Percentiles rank a stretch among this genome's conserved stretches.
Conservation (phyloP, 2,888 invertebrate genomes). For the Sphinx pinastri region DNA sequence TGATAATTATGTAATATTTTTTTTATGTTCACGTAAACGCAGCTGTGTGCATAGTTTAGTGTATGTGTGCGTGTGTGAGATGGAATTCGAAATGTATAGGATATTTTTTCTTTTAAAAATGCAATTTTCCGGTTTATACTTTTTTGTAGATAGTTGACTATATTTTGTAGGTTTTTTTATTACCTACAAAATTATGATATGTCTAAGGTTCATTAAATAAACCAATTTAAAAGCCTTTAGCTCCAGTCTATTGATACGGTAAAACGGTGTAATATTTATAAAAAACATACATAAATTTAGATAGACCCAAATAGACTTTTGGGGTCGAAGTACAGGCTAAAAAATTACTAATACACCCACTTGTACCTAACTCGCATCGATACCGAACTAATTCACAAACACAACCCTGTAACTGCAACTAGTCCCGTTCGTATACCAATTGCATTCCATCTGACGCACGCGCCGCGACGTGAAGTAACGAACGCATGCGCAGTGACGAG, state of each 20-base stretch:
- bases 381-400: background rate
- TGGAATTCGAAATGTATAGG: slow-evolving; percentile 31
- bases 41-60: slow-evolving; percentile 77
- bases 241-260: background rate
- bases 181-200: background rate
- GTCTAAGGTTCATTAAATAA: background rate
- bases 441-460: slow-evolving; percentile 45
- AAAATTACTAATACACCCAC: background rate
- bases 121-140: background rate
- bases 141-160: background rate
- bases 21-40: slow-evolving; percentile 35
- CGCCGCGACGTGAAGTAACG: slow-evolving; percentile 47
- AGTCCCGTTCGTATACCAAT: slow-evolving; percentile 3
- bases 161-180: too few relatives aligned
- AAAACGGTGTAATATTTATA: too few relatives aligned
- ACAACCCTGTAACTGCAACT: background rate
- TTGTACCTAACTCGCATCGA: background rate
- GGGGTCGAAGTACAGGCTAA: background rate
- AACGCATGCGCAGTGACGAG: slow-evolving; percentile 79
- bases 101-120: background rate
- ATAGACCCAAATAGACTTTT: background rate
- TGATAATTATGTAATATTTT: slow-evolving; percentile 29
- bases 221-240: background rate
- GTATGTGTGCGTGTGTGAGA: slow-evolving; percentile 48
- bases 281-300: too few relatives aligned